These are phyloP conservation scores for Mesopsocus fuscifrons DNA, from an alignment of 2,888 invertebrate species.

Conservation along the genomic window DNA sequence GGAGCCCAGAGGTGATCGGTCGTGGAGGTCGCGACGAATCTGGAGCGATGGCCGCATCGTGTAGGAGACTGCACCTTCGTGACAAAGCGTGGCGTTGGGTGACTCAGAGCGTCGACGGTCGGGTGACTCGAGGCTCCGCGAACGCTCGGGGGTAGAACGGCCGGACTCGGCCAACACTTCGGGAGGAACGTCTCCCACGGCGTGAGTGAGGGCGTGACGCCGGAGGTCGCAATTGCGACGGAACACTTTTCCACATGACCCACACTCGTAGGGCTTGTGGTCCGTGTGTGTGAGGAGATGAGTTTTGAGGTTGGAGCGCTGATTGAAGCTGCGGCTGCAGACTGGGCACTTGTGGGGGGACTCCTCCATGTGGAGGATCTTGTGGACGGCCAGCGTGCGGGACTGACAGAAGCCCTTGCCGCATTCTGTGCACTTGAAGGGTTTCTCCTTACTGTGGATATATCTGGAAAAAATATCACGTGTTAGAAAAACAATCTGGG, in stretches of 20 bases:
- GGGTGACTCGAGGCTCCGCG: constrained; percentile 8
- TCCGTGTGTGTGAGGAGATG: constrained; percentile 82
- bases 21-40: constrained; percentile 2
- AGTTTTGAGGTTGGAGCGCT: constrained; percentile 80
- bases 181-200: constrained; percentile 50
- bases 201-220: constrained; percentile 78
- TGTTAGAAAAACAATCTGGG: neutral
- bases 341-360: constrained; percentile 88
- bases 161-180: constrained; percentile 33
- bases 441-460: constrained; percentile 96
- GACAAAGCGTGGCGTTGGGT: constrained; percentile 20
- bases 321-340: constrained; percentile 80
- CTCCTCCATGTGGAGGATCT: constrained; percentile 85
- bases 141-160: neutral
- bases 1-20: neutral
- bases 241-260: constrained; percentile 52
- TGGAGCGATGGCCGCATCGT: constrained; percentile 45
- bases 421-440: constrained; percentile 91
- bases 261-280: constrained; percentile 60
- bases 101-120: constrained; percentile 22
- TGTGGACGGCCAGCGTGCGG: constrained; percentile 87
- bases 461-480: constrained; percentile 41
- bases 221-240: constrained; percentile 79
- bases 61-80: constrained; percentile 28
- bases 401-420: constrained; percentile 98